Base-by-base conservation (phyloP, 2,797 vertebrate species). In the Darevskia nairensis region DNA sequence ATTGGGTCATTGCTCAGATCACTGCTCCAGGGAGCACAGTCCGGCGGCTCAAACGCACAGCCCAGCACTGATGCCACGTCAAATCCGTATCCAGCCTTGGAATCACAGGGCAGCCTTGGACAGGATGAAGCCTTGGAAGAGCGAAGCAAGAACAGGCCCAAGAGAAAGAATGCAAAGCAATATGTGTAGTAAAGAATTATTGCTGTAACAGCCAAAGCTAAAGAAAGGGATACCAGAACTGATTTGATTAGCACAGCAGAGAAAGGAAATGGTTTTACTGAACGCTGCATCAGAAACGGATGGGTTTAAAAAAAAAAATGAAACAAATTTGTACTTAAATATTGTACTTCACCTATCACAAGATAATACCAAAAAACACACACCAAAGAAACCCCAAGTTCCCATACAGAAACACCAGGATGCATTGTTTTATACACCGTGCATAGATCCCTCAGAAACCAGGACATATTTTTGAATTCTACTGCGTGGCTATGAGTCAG, bases 401-500 rank as follows among this genome's bases (percentile, higher is more conserved):
- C 29, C 15, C 46, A 84, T 66, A 66, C 25, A 72, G 32, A 50
- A 84, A 72, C 41, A 71, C 29, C 13, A 44, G 55, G 41, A 80
- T 74, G 6, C 25, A 23, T 89, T 89, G 8, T 79, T 90, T 89
- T 35, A 35, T 46, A 89, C 68, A 9, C 21, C 59, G 10, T 92
- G 8, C 55, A 80, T 3, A 91, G 80, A 92, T 71, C 8, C 81
- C 88, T 84, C 6, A 32, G 85, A 93, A 84, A n/a, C 80, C 76
- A 89, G n/a, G 71, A 80, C 76, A 79, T 4, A 0, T 91, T 94
- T 93, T 82, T 90, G 86, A 80, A 85, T 90, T 90, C 89, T 68
- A 86, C 82, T 82, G 82, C 41, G 66, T 88, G 82, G 84, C n/a
- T 88, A 27, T 91, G 87, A 92, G 76, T 93, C 90, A 93, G 84